Base-by-base conservation (phyloP, 2,797 vertebrate genomes). In the Hoplostethus mediterraneus region DNA sequence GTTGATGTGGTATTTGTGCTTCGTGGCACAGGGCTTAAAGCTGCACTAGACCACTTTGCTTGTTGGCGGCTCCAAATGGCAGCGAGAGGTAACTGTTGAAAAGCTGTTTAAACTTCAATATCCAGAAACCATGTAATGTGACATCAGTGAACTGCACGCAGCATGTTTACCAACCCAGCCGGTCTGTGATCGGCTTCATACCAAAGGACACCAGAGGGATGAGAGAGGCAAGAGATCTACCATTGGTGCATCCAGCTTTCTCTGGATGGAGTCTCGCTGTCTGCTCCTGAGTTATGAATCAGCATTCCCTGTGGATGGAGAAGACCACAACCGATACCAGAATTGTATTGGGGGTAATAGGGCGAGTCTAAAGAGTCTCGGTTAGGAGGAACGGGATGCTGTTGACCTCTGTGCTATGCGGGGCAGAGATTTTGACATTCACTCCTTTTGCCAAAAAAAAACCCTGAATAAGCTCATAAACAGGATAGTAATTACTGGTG, bases 401-500 rank as follows among this genome's bases (percentile, higher is more conserved):
- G 11, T 44, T 69, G 68, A 81, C 75, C 52, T 12, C 30, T 54
- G 71, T 13, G 61, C 60, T 51, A 33, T 3, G 5, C 47, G 21
- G 47, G 21, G 48, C 48, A 3, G 48, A 12, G 33, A 54, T 77
- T 81, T 73, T 78, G 55, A 79, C 68, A 63, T 67, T 54, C 52
- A n/a, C 62, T 63, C 40, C 25, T 72, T 52, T 38, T 54, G 59
- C 31, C 62, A 36, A 71, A 72, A 63, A 72, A 63, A 71, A 79
- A 80, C 71, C 44, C 52, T 67, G 55, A n/a, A 31, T 21, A 2
- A 67, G 75, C 80, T 79, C 67, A 84, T 75, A 80, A 82, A 86
- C 73, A 80, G 33, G 71, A 72, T 61, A 68, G 54, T 79, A 81
- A 85, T 81, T 80, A 52, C 81, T n/a, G 28, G 75, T 67, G 16